Evolutionary conservation across 2,888 invertebrate genomes (phyloP).

Genomic region (Tanytarsus gracilentus): DNA sequence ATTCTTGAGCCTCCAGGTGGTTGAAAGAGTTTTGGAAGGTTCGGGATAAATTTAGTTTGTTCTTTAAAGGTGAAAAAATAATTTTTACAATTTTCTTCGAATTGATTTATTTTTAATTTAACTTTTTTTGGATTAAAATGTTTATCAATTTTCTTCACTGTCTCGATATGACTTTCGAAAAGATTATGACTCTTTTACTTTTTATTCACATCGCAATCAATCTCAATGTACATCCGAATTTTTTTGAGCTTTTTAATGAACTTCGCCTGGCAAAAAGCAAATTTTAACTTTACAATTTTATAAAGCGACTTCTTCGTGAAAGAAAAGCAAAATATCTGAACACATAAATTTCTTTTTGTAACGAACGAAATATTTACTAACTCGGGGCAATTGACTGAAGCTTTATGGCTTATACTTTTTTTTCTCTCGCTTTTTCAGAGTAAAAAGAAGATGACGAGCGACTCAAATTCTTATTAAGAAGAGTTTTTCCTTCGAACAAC

Average conservation of each 20-base stretch:
- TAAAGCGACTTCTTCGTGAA: neutral
- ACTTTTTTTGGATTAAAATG: no score
- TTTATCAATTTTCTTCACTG: no score
- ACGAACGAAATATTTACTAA: constrained; percentile 26
- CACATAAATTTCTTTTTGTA: constrained; percentile 12
- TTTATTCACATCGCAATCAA: no score
- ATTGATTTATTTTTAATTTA: no score
- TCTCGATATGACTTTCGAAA: no score
- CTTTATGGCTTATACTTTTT: constrained; percentile 23
- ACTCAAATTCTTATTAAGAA: constrained; percentile 6
- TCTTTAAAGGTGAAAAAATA: no score
- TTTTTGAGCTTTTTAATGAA: constrained; percentile 14
- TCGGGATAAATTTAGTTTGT: no score
- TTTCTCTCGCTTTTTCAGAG: neutral
- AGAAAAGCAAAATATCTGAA: neutral
- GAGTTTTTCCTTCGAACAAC: neutral
- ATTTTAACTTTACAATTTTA: neutral
- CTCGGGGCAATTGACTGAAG: constrained; percentile 22
- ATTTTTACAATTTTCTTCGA: no score
- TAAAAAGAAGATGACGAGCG: neutral
- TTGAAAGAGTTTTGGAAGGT: no score
- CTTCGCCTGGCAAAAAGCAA: neutral
- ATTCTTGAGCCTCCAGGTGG: no score
- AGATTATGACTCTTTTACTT: no score
- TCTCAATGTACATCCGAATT: no score